These are phyloP conservation scores for Empidonax traillii DNA, from an alignment of 2,113 vertebrate species.

Conservation along the genomic window DNA sequence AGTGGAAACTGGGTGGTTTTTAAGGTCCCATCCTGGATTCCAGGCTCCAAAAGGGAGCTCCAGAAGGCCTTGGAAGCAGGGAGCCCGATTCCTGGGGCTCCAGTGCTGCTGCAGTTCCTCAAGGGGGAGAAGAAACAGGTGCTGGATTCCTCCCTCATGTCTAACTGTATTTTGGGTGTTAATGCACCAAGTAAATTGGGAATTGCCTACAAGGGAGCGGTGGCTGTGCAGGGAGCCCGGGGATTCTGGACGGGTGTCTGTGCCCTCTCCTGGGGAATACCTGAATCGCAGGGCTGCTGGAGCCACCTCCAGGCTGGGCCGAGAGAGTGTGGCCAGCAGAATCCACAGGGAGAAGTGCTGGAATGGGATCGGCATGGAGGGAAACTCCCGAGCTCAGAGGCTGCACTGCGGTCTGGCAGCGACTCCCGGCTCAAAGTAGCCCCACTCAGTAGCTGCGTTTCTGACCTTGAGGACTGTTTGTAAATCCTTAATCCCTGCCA, in stretches of 20 bases:
- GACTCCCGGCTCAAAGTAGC: accelerated
- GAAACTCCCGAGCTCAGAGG: neutral
- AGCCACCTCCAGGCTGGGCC: accelerated
- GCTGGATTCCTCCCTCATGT: neutral
- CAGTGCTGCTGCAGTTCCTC: neutral
- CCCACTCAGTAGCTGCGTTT: accelerated
- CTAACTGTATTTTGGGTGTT: accelerated
- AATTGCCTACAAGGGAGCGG: neutral
- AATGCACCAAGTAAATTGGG: accelerated
- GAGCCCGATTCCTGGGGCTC: neutral
- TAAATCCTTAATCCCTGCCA: slow-evolving; percentile 14
- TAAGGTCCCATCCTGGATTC: neutral
- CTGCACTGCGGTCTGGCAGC: neutral
- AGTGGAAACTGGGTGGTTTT: neutral
- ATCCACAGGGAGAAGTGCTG: accelerated
- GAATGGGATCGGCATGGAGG: neutral
- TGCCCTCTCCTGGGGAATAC: neutral
- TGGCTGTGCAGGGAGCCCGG: neutral
- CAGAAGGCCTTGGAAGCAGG: neutral
- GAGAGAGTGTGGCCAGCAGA: neutral
- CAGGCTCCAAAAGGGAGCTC: neutral
- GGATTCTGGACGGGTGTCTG: accelerated
- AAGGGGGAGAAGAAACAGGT: neutral
- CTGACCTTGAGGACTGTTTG: neutral
- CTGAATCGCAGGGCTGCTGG: accelerated